These are phyloP conservation scores for Carassius gibelio DNA, from an alignment of 2,113 vertebrate species.

Conservation along the genomic window DNA sequence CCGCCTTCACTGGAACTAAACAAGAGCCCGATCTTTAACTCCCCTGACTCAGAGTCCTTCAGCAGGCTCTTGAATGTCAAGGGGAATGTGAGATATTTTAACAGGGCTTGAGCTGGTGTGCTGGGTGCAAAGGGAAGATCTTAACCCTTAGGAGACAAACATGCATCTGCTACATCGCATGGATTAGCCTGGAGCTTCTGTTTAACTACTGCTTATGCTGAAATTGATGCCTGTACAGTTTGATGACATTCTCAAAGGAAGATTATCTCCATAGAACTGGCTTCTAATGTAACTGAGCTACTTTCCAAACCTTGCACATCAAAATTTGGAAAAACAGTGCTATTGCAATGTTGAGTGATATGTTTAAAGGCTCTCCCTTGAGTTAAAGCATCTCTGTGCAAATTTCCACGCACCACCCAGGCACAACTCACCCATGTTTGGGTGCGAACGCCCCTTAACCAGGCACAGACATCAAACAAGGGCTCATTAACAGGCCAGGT, in stretches of 20 bases:
- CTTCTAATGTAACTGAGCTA: background rate
- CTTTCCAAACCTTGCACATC: background rate
- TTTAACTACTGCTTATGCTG: background rate
- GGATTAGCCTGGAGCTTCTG: background rate
- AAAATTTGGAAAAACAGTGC: background rate
- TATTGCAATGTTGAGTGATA: slow-evolving; percentile 7
- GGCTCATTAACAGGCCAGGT: slow-evolving; percentile 47
- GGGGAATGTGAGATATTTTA: slow-evolving; percentile 56
- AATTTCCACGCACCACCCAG: slow-evolving; percentile 41
- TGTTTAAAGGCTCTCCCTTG: background rate
- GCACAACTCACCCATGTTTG: slow-evolving; percentile 22
- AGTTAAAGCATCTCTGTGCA: slow-evolving; percentile 4
- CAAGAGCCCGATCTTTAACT: slow-evolving; percentile 52
- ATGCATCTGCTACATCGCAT: slow-evolving; percentile 12
- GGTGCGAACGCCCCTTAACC: slow-evolving; percentile 8
- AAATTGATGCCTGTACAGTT: background rate
- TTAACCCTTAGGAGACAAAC: slow-evolving; percentile 35
- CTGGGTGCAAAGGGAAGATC: slow-evolving; percentile 31
- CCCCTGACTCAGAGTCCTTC: slow-evolving; percentile 47
- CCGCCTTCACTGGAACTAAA: slow-evolving; percentile 59
- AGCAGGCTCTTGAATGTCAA: slow-evolving; percentile 54
- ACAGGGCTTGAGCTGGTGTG: slow-evolving; percentile 37
- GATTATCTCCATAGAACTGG: background rate
- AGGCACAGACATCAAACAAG: slow-evolving; percentile 53
- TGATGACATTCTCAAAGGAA: background rate